These are phyloP conservation scores for Reinhardtius hippoglossoides DNA, from an alignment of 2,113 vertebrate species.

Conservation along the genomic window DNA sequence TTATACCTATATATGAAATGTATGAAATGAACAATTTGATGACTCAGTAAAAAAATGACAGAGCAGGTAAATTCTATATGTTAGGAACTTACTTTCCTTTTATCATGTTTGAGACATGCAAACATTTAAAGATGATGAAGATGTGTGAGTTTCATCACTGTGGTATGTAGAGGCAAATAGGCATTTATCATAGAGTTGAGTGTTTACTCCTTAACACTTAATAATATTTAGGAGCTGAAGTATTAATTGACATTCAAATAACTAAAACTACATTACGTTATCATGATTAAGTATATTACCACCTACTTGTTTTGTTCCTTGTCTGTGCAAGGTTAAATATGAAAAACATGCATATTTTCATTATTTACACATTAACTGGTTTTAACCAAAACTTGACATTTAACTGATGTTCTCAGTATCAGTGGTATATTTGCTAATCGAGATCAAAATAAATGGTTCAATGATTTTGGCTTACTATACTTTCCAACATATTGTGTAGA, in stretches of 20 bases:
- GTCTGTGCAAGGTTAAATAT: background rate
- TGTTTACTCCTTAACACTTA: too few species aligned
- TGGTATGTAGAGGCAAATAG: too few species aligned
- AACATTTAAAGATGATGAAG: too few species aligned
- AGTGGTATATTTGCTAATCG: background rate
- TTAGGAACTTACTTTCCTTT: too few species aligned
- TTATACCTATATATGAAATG: too few species aligned
- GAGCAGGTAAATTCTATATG: too few species aligned
- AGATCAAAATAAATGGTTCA: background rate
- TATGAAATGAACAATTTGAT: too few species aligned
- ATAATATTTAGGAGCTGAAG: too few species aligned
- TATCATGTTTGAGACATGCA: too few species aligned
- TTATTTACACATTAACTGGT: background rate
- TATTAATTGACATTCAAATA: background rate
- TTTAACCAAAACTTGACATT: background rate
- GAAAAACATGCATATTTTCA: background rate
- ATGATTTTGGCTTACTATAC: background rate
- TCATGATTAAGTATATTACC: background rate
- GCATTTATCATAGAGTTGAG: too few species aligned
- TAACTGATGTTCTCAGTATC: background rate
- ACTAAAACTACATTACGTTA: background rate
- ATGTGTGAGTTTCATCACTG: too few species aligned
- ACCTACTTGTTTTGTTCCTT: background rate
- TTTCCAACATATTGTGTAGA: slow-evolving; percentile 20
- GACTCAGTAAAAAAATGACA: too few species aligned